phyloP scores from a whole-genome alignment of 2,113 vertebrate species.

The Strix uralensis region DNA sequence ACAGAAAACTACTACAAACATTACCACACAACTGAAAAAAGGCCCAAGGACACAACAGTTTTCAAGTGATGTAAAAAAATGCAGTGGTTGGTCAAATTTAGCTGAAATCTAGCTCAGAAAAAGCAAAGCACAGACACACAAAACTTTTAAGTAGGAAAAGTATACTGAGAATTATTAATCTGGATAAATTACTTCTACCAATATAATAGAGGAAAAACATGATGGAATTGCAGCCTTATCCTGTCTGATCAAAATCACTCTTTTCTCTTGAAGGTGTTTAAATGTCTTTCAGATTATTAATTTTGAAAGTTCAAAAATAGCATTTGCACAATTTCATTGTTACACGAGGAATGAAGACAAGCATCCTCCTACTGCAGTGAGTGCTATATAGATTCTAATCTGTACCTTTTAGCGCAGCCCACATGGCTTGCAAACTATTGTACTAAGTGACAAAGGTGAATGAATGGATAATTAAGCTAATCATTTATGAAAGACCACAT shows the following conservation, averaged over 20 bases:
- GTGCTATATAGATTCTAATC: background rate
- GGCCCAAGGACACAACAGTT: background rate
- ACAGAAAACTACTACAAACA: background rate
- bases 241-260: background rate
- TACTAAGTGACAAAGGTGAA: background rate
- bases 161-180: background rate
- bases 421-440: background rate
- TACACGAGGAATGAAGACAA: background rate
- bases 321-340: background rate
- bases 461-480: background rate
- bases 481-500: background rate
- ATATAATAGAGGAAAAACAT: background rate
- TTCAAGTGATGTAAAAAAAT: background rate
- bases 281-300: background rate
- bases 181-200: background rate
- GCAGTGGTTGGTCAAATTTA: background rate
- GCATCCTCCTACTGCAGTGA: background rate
- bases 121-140: background rate
- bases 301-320: background rate
- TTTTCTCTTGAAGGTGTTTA: background rate
- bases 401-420: background rate
- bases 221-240: background rate
- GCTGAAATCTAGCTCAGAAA: background rate
- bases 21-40: background rate
- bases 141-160: background rate